A percentile compares a stretch with the other conserved stretches of the same genome.
phyloP scores from a whole-genome alignment of 2,797 vertebrate species.

The Staurois parvus region DNA sequence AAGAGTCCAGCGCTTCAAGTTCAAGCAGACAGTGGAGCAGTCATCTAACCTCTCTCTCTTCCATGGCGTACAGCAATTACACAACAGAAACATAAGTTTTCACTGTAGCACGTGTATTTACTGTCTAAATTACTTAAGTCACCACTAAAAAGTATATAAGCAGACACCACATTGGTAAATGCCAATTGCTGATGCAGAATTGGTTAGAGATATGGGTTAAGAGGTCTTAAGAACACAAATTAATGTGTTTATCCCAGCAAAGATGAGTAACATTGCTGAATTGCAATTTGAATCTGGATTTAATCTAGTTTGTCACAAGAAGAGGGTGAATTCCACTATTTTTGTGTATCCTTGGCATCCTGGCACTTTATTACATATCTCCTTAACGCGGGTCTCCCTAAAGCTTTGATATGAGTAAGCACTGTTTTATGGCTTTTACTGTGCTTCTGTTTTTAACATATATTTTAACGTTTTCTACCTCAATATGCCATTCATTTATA shows the following conservation, averaged over 20 bases:
- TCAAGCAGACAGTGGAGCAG: constrained; percentile 75
- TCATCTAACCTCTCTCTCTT: constrained; percentile 71
- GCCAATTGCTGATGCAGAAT: constrained; percentile 14
- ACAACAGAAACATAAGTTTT: constrained; percentile 73
- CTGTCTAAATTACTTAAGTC: constrained; percentile 62
- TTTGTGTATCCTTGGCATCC: constrained; percentile 23
- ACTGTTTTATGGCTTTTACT: constrained; percentile 36
- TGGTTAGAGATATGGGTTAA: constrained; percentile 7
- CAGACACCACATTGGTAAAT: constrained; percentile 29
- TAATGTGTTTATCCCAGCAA: constrained; percentile 11
- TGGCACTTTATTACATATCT: constrained; percentile 31
- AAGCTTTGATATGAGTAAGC: constrained; percentile 34
- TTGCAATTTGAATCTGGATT: neutral
- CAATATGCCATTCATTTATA: constrained; percentile 39
- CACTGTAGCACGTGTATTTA: neutral
- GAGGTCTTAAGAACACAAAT: constrained; percentile 38
- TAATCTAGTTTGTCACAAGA: neutral
- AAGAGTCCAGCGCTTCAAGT: constrained; percentile 67
- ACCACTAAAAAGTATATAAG: constrained; percentile 51
- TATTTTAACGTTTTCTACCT: constrained; percentile 58
- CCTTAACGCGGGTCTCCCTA: neutral
- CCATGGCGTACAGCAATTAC: constrained; percentile 72
- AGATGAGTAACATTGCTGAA: constrained; percentile 9
- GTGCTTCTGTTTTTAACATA: constrained; percentile 35
- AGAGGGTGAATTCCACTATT: constrained; percentile 19